These are phyloP conservation scores for Periplaneta americana DNA, from an alignment of 1,140 invertebrate genomes.

Conservation along the genomic window DNA sequence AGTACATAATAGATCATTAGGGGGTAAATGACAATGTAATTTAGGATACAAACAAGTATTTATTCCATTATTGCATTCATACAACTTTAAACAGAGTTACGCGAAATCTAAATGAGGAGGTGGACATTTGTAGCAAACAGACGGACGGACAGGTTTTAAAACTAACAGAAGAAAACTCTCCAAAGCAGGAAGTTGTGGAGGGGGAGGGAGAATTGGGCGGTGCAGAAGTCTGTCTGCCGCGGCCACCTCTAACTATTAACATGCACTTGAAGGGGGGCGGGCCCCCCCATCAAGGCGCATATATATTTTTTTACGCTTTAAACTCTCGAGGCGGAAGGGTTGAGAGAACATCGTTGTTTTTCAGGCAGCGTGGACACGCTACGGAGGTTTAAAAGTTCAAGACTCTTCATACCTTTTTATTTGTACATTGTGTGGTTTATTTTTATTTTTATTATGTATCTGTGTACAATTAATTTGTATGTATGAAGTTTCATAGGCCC, in stretches of 20 bases:
- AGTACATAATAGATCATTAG: too few relatives aligned
- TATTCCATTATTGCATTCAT: neutral
- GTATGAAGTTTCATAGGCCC: too few relatives aligned
- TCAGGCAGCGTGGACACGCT: too few relatives aligned
- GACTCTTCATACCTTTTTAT: too few relatives aligned
- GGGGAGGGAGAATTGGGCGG: neutral
- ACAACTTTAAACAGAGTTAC: neutral
- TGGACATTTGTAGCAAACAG: neutral
- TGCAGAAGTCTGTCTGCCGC: neutral
- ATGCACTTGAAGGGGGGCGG: neutral
- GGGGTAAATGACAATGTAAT: too few relatives aligned
- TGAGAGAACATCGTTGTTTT: too few relatives aligned
- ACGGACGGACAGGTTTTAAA: neutral
- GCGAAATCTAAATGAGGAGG: neutral
- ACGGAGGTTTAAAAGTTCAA: too few relatives aligned
- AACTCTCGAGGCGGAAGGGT: neutral
- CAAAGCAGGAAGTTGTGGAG: neutral
- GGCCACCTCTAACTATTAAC: neutral
- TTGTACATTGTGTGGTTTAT: too few relatives aligned
- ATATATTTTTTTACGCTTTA: neutral
- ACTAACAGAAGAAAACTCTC: too few relatives aligned
- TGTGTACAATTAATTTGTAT: too few relatives aligned
- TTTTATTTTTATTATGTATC: too few relatives aligned
- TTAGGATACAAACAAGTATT: too few relatives aligned
- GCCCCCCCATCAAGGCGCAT: neutral